Conservation (phyloP, 1,140 invertebrate species). For the Spodoptera frugiperda region DNA sequence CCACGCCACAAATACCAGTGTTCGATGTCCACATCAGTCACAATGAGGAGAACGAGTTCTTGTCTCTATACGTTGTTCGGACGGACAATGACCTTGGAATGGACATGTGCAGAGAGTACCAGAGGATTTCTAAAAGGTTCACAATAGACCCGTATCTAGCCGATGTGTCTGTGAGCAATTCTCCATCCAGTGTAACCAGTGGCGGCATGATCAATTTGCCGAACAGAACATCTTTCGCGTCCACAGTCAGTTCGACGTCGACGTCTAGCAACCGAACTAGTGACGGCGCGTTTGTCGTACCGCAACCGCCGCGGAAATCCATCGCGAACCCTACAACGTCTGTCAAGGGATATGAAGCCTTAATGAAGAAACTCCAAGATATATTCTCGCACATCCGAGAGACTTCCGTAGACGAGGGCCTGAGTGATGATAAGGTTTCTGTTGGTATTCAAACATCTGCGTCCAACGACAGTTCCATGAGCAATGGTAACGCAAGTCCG, state of each 20-base stretch:
- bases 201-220: constrained; percentile 80
- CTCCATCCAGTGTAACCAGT: constrained; percentile 82
- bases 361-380: constrained; percentile 81
- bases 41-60: constrained; percentile 82
- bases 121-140: constrained; percentile 81
- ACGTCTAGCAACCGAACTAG: constrained; percentile 81
- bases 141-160: constrained; percentile 81
- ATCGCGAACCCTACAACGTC: constrained; percentile 72
- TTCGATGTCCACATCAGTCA: constrained; percentile 82
- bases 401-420: constrained; percentile 62
- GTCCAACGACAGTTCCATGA: constrained; percentile 63
- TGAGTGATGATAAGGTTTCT: constrained; percentile 77
- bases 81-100: constrained; percentile 81
- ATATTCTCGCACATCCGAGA: constrained; percentile 79
- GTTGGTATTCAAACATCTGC: constrained; percentile 73
- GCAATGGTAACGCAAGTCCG: constrained; percentile 79
- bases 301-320: constrained; percentile 79
- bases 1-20: constrained; percentile 75
- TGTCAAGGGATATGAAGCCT: constrained; percentile 79
- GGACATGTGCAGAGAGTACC: constrained; percentile 83
- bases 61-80: constrained; percentile 80
- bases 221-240: constrained; percentile 81
- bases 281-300: constrained; percentile 82
- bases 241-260: constrained; percentile 77
- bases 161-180: constrained; percentile 77